Base-by-base conservation (phyloP, 1,140 invertebrate species). In the Pemphigus obesinymphae region DNA sequence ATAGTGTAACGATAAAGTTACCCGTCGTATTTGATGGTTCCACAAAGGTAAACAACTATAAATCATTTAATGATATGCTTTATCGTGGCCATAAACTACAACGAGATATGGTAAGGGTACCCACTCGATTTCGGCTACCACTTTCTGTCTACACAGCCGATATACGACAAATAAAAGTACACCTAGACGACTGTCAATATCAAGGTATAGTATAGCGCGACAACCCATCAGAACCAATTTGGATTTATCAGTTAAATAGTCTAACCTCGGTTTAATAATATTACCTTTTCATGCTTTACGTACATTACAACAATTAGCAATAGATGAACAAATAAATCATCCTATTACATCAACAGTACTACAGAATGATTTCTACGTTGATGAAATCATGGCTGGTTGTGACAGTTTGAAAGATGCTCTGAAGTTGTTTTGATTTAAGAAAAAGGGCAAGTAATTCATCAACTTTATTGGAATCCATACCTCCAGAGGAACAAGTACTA, bases 171-270 rank as follows among this genome's bases (percentile, higher is more conserved):
- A 83, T 87, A 26, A 61, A 70, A 23, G 83, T 88, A 13, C 73
- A 83, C n/a, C 15, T 81, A n/a, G 82, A 85, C 70, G 85, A 87
- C 48, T 43, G 81, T 15, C 83, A 83, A 55, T 85, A 85, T 83
- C 87, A 88, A 73, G 83, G 83, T 82, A 87, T 88, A 37, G 40
- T 88, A 0, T 88, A 87, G 86, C n/a, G 48, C 6, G 63, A 37
- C 40, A 68, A 50, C 82, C 85, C 26, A 37, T 82, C 53, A 83
- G 80, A 83, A 10, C 82, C 87, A 8, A 50, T 83, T 72, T 87
- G 84, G 31, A 86, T 31, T 82, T 40, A 76, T n/a, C n/a, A n/a
- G 58, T 82, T 87, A 20, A 76, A 83, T 20, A 86, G 84, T 10
- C 84, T 87, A 0, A 87, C 85, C 7, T 88, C 82, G 58, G 78